phyloP scores from a whole-genome alignment of 2,888 invertebrate species.

The Spisula subtruncata region DNA sequence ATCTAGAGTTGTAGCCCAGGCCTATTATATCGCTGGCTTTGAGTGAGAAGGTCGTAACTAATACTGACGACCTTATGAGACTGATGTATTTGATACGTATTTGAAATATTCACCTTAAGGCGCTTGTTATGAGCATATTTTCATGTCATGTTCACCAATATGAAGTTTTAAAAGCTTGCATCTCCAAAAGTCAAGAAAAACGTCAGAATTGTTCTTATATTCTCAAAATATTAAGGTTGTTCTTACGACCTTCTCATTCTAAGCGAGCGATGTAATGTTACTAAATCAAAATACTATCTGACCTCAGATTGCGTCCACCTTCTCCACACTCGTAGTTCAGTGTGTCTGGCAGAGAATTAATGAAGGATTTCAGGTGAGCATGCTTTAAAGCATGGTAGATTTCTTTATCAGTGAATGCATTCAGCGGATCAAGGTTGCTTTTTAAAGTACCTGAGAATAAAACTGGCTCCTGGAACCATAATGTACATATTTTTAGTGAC shows the following conservation, averaged over 20 bases:
- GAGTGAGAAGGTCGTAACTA: too few species aligned
- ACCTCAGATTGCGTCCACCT: conserved; percentile 94
- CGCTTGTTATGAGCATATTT: too few species aligned
- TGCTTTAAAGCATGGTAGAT: conserved; percentile 96
- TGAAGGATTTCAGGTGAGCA: conserved; percentile 95
- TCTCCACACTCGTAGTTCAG: conserved; percentile 95
- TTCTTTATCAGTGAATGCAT: conserved; percentile 92
- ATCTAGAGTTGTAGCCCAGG: not conserved
- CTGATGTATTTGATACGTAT: too few species aligned
- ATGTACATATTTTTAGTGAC: not conserved
- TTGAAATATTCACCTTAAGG: too few species aligned
- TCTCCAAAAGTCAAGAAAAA: too few species aligned
- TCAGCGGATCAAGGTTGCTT: conserved; percentile 97
- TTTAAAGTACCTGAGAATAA: conserved; percentile 96
- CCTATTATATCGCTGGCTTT: not conserved
- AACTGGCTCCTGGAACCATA: conserved; percentile 93
- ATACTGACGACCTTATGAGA: too few species aligned
- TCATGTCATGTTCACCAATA: too few species aligned
- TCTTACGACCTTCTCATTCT: too few species aligned
- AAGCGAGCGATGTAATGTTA: too few species aligned
- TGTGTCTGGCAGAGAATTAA: conserved; percentile 92
- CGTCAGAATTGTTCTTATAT: too few species aligned
- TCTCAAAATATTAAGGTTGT: too few species aligned
- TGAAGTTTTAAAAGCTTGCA: too few species aligned
- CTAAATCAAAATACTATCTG: not conserved